Conservation (phyloP, 2,797 vertebrate species). For the Capromys pilorides region DNA sequence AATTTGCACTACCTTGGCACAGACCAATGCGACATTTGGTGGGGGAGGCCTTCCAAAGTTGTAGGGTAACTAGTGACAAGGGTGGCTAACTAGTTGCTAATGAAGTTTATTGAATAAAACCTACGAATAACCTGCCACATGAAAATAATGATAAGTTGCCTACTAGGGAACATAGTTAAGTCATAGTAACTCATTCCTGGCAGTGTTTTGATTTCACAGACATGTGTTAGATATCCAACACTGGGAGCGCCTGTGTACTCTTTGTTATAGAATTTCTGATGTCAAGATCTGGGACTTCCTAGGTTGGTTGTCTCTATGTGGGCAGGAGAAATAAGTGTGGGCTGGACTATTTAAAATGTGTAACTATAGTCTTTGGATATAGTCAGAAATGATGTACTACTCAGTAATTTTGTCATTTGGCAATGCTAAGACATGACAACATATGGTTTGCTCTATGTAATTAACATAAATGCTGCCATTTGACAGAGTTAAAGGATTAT, state of each 20-base stretch:
- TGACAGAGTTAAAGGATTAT: constrained; percentile 67
- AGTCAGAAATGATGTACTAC: constrained; percentile 68
- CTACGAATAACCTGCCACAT: constrained; percentile 52
- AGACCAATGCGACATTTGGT: constrained; percentile 45
- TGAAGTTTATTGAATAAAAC: constrained; percentile 61
- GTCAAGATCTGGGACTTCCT: constrained; percentile 46
- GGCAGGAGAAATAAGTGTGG: constrained; percentile 28
- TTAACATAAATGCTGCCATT: constrained; percentile 70
- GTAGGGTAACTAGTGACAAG: constrained; percentile 60
- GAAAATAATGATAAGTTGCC: constrained; percentile 55
- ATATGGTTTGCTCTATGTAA: constrained; percentile 70
- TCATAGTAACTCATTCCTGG: constrained; percentile 48
- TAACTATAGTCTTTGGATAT: constrained; percentile 59
- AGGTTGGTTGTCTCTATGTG: not conserved
- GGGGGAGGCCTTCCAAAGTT: constrained; percentile 44
- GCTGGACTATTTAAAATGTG: constrained; percentile 65
- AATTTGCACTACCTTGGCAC: constrained; percentile 56
- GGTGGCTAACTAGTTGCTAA: constrained; percentile 62
- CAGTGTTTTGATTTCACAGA: constrained; percentile 46
- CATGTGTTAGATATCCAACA: not conserved
- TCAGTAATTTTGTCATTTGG: constrained; percentile 74
- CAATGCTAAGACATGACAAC: constrained; percentile 61
- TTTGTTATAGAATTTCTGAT: constrained; percentile 21
- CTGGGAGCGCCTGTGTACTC: not conserved
- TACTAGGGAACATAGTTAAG: constrained; percentile 28